phyloP scores from a whole-genome alignment of 2,888 invertebrate genomes.

The Muschampia plurimacula region DNA sequence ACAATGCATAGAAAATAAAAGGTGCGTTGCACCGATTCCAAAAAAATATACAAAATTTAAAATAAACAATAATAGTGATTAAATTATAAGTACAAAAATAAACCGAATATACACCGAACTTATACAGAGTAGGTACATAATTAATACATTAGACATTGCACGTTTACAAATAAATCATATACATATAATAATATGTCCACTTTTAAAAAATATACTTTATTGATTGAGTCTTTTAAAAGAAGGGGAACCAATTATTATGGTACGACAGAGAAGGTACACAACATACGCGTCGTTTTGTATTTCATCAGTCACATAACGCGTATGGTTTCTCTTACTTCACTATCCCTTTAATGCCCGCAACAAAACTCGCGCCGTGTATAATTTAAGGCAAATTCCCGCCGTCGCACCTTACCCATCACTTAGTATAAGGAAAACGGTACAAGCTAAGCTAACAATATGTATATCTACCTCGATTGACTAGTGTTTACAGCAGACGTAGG shows the following conservation, averaged over 20 bases:
- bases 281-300: slow-evolving; percentile 9
- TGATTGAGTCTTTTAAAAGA: not conserved
- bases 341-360: slow-evolving; percentile 43
- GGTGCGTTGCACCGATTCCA: slow-evolving; percentile 3
- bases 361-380: slow-evolving; percentile 36
- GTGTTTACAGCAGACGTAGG: slow-evolving; percentile 64
- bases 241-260: not conserved
- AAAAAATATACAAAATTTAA: slow-evolving; percentile 22
- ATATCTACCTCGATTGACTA: slow-evolving; percentile 73
- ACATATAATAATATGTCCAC: not conserved
- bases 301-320: slow-evolving; percentile 27
- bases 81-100: slow-evolving; percentile 36
- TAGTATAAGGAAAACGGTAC: slow-evolving; percentile 63
- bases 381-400: slow-evolving; percentile 29
- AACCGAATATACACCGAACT: slow-evolving; percentile 20
- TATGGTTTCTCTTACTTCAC: slow-evolving; percentile 19
- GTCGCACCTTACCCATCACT: slow-evolving; percentile 25
- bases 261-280: not conserved
- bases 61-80: slow-evolving; percentile 19
- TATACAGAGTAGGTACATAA: slow-evolving; percentile 20
- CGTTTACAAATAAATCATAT: slow-evolving; percentile 8
- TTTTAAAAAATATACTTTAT: not conserved
- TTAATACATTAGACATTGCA: slow-evolving; percentile 25
- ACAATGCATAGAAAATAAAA: slow-evolving; percentile 22
- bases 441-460: slow-evolving; percentile 65